Evolutionary conservation across 2,113 vertebrate genomes (phyloP).

Genomic region (Onychostruthus taczanowskii): DNA sequence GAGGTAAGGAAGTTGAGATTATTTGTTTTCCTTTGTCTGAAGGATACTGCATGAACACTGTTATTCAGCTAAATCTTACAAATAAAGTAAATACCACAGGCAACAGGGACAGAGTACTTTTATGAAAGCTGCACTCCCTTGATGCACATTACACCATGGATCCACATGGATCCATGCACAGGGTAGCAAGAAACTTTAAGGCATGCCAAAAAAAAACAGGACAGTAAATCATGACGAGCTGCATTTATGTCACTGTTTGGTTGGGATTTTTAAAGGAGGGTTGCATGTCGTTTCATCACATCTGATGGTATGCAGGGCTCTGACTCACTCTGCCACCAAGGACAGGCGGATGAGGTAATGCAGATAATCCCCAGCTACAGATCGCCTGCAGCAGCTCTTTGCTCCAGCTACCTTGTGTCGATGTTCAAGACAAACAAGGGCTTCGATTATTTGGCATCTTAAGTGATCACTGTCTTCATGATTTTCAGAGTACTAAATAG

Average conservation of each 20-base stretch:
- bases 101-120: background rate
- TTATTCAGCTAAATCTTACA: background rate
- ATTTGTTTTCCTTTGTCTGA: background rate
- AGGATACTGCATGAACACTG: background rate
- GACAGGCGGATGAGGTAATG: constrained; percentile 51
- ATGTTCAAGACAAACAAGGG: background rate
- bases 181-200: background rate
- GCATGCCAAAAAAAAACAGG: background rate
- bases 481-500: background rate
- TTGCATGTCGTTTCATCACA: constrained; percentile 61
- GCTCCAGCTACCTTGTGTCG: background rate
- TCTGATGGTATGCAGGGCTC: constrained; percentile 30
- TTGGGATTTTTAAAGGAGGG: background rate
- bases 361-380: constrained; percentile 30
- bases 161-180: background rate
- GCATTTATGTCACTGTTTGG: background rate
- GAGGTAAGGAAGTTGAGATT: background rate
- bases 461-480: background rate
- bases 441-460: background rate
- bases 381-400: background rate
- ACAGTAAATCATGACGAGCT: background rate
- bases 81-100: background rate
- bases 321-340: constrained; percentile 54
- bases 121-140: background rate
- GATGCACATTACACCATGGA: background rate